phyloP scores from a whole-genome alignment of 2,797 vertebrate species.

The Protonibea diacanthus region DNA sequence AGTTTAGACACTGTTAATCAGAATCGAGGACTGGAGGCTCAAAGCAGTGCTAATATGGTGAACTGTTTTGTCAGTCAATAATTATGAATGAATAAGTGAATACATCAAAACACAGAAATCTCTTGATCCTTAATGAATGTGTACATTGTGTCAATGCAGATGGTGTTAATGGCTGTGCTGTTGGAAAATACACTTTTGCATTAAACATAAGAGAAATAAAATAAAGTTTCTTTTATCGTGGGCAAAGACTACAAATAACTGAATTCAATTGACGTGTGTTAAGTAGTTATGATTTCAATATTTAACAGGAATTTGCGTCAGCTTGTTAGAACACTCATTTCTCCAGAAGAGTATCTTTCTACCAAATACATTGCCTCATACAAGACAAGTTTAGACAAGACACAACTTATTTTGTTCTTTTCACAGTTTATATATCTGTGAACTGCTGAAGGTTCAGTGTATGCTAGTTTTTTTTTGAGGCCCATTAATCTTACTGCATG shows the following conservation, averaged over 20 bases:
- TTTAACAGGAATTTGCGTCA: too few species aligned
- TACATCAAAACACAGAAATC: conserved; percentile 8
- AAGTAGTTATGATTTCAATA: too few species aligned
- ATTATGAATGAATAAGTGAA: conserved; percentile 25
- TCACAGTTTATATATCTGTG: not conserved
- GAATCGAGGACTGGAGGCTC: conserved; percentile 10
- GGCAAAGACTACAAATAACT: not conserved
- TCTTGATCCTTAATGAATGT: not conserved
- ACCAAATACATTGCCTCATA: not conserved
- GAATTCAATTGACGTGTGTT: not conserved
- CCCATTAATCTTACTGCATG: not conserved
- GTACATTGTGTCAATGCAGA: conserved; percentile 22
- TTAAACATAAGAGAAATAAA: conserved; percentile 17
- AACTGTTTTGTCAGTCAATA: conserved; percentile 13
- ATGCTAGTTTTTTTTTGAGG: not conserved
- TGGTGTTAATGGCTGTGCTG: conserved; percentile 13
- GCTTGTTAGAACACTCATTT: not conserved
- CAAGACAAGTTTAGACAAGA: not conserved
- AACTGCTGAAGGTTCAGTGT: not conserved
- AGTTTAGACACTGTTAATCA: conserved; percentile 26
- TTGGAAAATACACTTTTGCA: conserved; percentile 13
- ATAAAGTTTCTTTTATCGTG: conserved; percentile 28
- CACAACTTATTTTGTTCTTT: not conserved
- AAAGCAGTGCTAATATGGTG: not conserved
- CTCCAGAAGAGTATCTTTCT: not conserved